These are phyloP conservation scores for Polymixis flavicincta DNA, from an alignment of 2,888 invertebrate species.

Conservation along the genomic window DNA sequence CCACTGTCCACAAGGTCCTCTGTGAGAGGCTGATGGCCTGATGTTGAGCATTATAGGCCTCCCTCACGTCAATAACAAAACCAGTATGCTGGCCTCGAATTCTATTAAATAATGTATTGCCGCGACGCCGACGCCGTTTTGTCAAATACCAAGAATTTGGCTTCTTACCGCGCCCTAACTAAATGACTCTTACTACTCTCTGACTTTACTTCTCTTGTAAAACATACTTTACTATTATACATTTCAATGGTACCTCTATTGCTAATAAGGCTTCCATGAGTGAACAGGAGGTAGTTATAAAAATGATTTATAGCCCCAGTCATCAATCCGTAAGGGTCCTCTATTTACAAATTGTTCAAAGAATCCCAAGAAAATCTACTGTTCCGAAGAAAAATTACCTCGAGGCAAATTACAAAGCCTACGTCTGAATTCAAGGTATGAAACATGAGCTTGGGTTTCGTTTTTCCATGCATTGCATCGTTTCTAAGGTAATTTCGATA, in stretches of 20 bases:
- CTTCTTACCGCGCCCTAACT: no score
- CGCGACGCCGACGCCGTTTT: no score
- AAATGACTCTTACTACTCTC: no score
- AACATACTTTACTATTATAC: not conserved
- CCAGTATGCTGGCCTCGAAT: no score
- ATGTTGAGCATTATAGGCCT: no score
- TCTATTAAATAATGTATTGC: no score
- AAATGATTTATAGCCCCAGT: constrained; percentile 42
- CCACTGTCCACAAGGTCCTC: no score
- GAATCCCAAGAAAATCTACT: constrained; percentile 41
- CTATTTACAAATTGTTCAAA: constrained; percentile 51
- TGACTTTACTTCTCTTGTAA: not conserved
- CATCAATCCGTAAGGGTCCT: constrained; percentile 33
- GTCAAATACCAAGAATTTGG: no score
- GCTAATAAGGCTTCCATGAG: constrained; percentile 2
- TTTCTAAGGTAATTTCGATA: constrained; percentile 29
- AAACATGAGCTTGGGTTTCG: constrained; percentile 37
- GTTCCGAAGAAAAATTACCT: constrained; percentile 46
- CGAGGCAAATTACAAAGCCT: constrained; percentile 39
- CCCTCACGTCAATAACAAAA: no score
- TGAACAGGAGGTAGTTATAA: constrained; percentile 32
- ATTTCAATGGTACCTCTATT: not conserved
- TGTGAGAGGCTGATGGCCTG: no score
- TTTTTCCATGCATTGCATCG: constrained; percentile 35
- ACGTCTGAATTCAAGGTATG: constrained; percentile 25